Evolutionary conservation across 2,888 invertebrate species (phyloP).

Genomic region (Nomada flava): DNA sequence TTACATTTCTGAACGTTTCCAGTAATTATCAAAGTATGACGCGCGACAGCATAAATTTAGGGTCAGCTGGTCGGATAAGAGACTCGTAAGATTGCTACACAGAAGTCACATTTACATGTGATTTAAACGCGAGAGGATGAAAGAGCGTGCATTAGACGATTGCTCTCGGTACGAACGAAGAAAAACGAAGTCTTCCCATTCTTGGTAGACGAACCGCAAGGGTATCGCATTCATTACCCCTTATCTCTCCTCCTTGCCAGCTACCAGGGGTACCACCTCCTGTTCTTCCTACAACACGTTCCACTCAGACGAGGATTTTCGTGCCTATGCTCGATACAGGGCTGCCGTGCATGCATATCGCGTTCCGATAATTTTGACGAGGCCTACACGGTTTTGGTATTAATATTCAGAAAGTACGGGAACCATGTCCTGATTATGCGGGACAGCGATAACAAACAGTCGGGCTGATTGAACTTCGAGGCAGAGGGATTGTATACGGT

Average conservation of each 20-base stretch:
- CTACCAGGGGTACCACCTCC: slow-evolving; percentile 70
- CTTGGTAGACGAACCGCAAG: slow-evolving; percentile 60
- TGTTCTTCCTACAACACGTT: slow-evolving; percentile 62
- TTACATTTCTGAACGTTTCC: background rate
- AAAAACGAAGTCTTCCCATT: slow-evolving; percentile 59
- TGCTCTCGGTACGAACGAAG: slow-evolving; percentile 33
- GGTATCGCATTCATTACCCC: slow-evolving; percentile 79
- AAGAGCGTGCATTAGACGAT: slow-evolving; percentile 33
- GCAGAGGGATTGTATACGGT: background rate
- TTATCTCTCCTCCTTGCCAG: slow-evolving; percentile 76
- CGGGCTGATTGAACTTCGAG: slow-evolving; percentile 6
- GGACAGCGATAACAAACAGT: slow-evolving; percentile 2
- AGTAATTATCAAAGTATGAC: background rate
- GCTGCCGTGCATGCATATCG: slow-evolving; percentile 37
- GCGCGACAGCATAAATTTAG: background rate
- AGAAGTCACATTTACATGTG: slow-evolving; percentile 33
- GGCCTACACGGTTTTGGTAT: slow-evolving; percentile 51
- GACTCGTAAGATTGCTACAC: slow-evolving; percentile 18
- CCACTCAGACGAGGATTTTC: slow-evolving; percentile 46
- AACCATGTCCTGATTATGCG: slow-evolving; percentile 29
- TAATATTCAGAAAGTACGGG: slow-evolving; percentile 38
- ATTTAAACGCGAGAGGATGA: slow-evolving; percentile 4
- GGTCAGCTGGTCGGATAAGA: background rate
- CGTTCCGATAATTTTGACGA: slow-evolving; percentile 43
- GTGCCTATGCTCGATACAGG: slow-evolving; percentile 10